A percentile compares a stretch with the other conserved stretches of the same genome.
Evolutionary conservation across 2,113 vertebrate species (phyloP).

Genomic region (Peucedramus taeniatus): DNA sequence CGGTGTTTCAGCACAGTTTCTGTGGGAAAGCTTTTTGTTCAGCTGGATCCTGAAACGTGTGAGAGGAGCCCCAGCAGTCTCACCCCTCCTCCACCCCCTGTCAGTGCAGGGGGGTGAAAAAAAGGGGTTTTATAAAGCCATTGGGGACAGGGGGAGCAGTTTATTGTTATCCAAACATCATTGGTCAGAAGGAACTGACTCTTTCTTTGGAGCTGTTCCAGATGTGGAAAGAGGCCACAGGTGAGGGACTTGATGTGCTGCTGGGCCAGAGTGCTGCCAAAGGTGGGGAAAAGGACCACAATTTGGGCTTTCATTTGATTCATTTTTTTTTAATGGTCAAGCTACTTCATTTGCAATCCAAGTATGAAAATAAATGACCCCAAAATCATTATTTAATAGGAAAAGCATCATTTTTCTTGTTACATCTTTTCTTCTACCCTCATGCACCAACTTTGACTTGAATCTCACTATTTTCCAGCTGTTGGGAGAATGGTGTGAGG

Average conservation of each 20-base stretch:
- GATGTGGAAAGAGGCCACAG: background rate
- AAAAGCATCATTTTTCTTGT: background rate
- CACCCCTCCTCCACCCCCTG: background rate
- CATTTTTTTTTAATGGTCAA: background rate
- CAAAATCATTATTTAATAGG: background rate
- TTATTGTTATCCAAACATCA: background rate
- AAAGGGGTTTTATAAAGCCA: background rate
- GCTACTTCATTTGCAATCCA: background rate
- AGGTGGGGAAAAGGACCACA: background rate
- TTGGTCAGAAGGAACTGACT: background rate
- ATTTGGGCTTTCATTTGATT: too few species aligned
- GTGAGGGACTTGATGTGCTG: background rate
- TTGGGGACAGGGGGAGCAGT: accelerated
- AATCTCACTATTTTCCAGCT: background rate
- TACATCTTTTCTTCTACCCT: background rate
- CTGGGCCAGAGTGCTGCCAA: background rate
- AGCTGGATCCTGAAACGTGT: background rate
- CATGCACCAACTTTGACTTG: background rate
- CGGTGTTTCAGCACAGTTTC: background rate
- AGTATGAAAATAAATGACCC: background rate
- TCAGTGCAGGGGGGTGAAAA: background rate
- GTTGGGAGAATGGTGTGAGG: background rate
- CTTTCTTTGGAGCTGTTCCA: background rate
- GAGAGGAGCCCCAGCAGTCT: background rate
- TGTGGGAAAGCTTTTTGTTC: background rate